These are phyloP conservation scores for Drosophila nasuta DNA, from an alignment of 1,140 invertebrate genomes.

Conservation along the genomic window DNA sequence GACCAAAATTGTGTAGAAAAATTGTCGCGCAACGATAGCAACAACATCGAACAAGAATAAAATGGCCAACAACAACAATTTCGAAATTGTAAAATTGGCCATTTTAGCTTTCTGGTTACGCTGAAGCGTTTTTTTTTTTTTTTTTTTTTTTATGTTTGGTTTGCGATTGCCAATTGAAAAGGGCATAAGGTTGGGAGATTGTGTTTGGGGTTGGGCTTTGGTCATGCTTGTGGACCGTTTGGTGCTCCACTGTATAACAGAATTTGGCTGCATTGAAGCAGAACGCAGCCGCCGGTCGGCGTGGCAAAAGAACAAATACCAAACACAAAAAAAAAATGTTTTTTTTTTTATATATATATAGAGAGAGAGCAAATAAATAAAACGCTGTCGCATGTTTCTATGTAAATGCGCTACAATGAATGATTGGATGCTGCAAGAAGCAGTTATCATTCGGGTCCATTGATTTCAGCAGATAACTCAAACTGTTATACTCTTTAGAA, in stretches of 20 bases:
- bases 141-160: slow-evolving; percentile 17
- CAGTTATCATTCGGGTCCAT: background rate
- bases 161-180: background rate
- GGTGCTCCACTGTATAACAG: slow-evolving; percentile 60
- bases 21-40: slow-evolving; percentile 57
- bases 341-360: background rate
- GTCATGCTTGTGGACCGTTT: slow-evolving; percentile 33
- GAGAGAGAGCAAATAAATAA: slow-evolving; percentile 17
- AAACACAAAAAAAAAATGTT: slow-evolving; percentile 50
- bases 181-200: background rate
- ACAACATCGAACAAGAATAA: slow-evolving; percentile 29
- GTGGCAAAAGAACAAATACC: slow-evolving; percentile 59
- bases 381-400: slow-evolving; percentile 29
- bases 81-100: slow-evolving; percentile 81
- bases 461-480: background rate
- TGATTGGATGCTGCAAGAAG: background rate
- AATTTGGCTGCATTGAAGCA: slow-evolving; percentile 79
- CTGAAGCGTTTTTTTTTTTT: slow-evolving; percentile 16
- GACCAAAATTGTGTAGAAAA: slow-evolving; percentile 73
- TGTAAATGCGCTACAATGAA: slow-evolving; percentile 52
- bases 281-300: slow-evolving; percentile 71
- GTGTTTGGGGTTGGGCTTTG: slow-evolving; percentile 3
- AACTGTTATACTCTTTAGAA: slow-evolving; percentile 26
- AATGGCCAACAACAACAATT: slow-evolving; percentile 38
- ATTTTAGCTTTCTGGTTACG: slow-evolving; percentile 77